These are phyloP conservation scores for Latheticus oryzae DNA, from an alignment of 2,888 invertebrate genomes.

Conservation along the genomic window DNA sequence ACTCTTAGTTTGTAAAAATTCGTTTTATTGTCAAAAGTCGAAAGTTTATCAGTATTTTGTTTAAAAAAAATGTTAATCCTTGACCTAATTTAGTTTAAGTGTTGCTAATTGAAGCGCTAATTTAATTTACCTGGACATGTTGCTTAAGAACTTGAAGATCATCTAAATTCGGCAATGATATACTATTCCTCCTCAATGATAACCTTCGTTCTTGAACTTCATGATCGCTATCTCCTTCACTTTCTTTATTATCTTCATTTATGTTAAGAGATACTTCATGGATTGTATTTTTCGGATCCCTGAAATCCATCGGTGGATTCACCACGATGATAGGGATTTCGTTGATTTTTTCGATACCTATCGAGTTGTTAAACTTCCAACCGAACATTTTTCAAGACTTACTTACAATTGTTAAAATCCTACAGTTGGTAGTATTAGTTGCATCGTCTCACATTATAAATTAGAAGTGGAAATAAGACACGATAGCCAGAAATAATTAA, in stretches of 20 bases:
- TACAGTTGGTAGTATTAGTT: not conserved
- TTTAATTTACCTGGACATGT: constrained; percentile 44
- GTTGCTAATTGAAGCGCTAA: not conserved
- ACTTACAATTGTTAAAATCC: too few species aligned
- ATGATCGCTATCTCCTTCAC: not conserved
- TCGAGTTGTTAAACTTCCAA: constrained; percentile 14
- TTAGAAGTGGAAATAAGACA: too few species aligned
- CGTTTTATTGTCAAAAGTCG: too few species aligned
- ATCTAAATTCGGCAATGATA: constrained; percentile 80
- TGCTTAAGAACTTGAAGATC: constrained; percentile 69
- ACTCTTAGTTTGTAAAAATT: too few species aligned
- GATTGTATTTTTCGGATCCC: constrained; percentile 34
- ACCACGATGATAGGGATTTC: constrained; percentile 53
- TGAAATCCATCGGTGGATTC: constrained; percentile 47
- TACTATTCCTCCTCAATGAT: constrained; percentile 74
- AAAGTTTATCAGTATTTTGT: too few species aligned
- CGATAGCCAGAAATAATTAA: too few species aligned
- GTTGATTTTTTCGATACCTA: constrained; percentile 29
- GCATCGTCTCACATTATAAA: too few species aligned
- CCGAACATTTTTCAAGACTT: constrained; percentile 13
- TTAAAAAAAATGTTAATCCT: constrained; percentile 6
- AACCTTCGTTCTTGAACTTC: constrained; percentile 37
- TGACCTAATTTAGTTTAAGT: constrained; percentile 8
- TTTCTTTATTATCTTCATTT: constrained; percentile 30
- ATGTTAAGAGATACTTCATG: constrained; percentile 19